Evolutionary conservation across 2,113 vertebrate species (phyloP), one percentile per base, ranked within the genome.

Genomic region (Onychostoma macrolepis): DNA sequence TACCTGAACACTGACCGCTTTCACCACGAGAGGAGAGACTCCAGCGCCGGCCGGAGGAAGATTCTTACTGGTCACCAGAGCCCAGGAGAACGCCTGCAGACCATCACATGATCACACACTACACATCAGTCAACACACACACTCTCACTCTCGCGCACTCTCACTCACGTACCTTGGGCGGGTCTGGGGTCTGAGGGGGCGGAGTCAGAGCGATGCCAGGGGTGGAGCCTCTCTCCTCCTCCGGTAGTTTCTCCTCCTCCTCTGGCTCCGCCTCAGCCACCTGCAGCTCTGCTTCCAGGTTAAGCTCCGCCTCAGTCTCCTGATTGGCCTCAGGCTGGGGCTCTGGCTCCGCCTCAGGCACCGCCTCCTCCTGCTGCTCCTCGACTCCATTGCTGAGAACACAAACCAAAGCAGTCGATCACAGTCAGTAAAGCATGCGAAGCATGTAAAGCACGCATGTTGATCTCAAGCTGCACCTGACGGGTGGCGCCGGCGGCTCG

Each of bases 21-120:
- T 99, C 84, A 98, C 95, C 76, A 99, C 96, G 4, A 99, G 98
- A 19, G 97, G 97, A 83, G 97, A 93, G 89, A 98, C 95, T 89
- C 97, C 98, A 2, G 97, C 97, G 10, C 96, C 96, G 0, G 97
- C 98, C 75, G 97, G 98, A 50, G 97, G 98, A 38, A 99, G 97
- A 90, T 99, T 98, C 94, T 99, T 99, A 94, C 98, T 99, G 81
- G 98, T 99, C 91, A 99, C 98, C 0, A 96, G 98, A 0, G 98
- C 98, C 98, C 98, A 99, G 33, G 98, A 99, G 94, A 98, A 99
- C 0, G 92, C 92, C 95, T 95, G 91, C 26, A 43, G 69, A 76
- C 9, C 48, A 36, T 0, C 6, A 24, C 53, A 58, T 1, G 12
- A 89, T 61, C 38, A 75, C 9, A 67, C 77, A 28, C 24, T 0